Evolutionary conservation across 2,113 vertebrate genomes (phyloP).

Genomic region (Pachypanchax playfairii): DNA sequence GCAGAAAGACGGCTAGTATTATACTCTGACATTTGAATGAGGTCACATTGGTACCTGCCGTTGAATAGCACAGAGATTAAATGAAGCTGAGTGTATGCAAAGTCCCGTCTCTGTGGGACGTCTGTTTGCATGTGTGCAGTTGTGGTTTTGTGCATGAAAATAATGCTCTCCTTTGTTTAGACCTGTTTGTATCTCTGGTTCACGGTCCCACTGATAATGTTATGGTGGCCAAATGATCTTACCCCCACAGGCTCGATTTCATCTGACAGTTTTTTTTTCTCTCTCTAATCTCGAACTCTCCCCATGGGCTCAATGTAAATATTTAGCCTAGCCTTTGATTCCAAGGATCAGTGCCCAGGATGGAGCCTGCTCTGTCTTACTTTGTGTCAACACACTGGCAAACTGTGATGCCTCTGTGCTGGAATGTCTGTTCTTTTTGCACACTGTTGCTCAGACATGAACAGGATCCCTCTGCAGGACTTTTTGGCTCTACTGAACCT

Average conservation of each 20-base stretch:
- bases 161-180: conserved; percentile 60
- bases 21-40: conserved; percentile 46
- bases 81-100: conserved; percentile 51
- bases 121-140: conserved; percentile 33
- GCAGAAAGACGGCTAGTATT: conserved; percentile 8
- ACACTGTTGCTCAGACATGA: conserved; percentile 7
- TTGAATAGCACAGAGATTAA: conserved; percentile 60
- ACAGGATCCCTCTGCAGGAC: background rate
- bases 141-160: conserved; percentile 26
- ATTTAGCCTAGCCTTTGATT: conserved; percentile 57
- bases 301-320: conserved; percentile 65
- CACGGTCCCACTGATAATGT: conserved; percentile 72
- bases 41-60: conserved; percentile 40
- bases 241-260: conserved; percentile 7
- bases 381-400: conserved; percentile 7
- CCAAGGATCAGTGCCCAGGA: conserved; percentile 31
- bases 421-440: conserved; percentile 14
- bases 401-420: conserved; percentile 18
- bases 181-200: conserved; percentile 58
- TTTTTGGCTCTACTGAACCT: conserved; percentile 10
- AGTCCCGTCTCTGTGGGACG: conserved; percentile 52
- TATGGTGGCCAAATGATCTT: conserved; percentile 27
- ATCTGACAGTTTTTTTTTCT: conserved; percentile 33
- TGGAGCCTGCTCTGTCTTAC: conserved; percentile 36
- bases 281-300: conserved; percentile 54